A percentile compares a stretch with the other conserved stretches of the same genome.
phyloP scores from a whole-genome alignment of 2,797 vertebrate genomes.

The Neosalanx taihuensis region DNA sequence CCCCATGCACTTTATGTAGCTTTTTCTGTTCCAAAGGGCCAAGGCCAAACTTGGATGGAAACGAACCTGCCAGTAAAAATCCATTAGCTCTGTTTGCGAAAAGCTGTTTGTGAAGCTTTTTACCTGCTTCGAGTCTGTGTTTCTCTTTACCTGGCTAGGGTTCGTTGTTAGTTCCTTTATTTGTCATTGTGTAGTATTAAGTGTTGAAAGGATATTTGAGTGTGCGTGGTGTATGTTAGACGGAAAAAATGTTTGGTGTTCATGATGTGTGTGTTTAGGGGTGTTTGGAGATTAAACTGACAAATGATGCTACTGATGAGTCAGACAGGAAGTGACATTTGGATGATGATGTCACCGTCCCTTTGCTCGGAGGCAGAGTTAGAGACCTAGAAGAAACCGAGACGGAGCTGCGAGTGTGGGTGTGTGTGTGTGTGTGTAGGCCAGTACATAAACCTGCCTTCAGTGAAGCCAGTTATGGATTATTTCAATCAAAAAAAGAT shows the following conservation, averaged over 20 bases:
- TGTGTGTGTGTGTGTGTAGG: slow-evolving; percentile 1
- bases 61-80: slow-evolving; percentile 49
- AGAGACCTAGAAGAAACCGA: neutral
- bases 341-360: slow-evolving; percentile 14
- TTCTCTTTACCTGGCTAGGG: neutral
- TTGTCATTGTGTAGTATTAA: neutral
- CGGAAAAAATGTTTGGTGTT: neutral
- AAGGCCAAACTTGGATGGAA: slow-evolving; percentile 42
- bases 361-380: slow-evolving; percentile 40
- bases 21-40: slow-evolving; percentile 44
- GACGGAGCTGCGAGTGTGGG: neutral
- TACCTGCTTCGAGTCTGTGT: neutral
- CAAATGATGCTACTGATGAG: slow-evolving; percentile 9
- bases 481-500: slow-evolving; percentile 55
- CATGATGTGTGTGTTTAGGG: slow-evolving; percentile 21
- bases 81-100: slow-evolving; percentile 43
- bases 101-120: slow-evolving; percentile 11
- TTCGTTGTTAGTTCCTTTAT: no score
- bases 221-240: slow-evolving; percentile 1
- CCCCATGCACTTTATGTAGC: slow-evolving; percentile 44
- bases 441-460: neutral
- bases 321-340: slow-evolving; percentile 32
- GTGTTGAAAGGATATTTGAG: neutral
- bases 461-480: slow-evolving; percentile 54
- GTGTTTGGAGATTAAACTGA: neutral